These are phyloP conservation scores for Podiceps cristatus DNA, from an alignment of 2,113 vertebrate genomes.

Conservation along the genomic window DNA sequence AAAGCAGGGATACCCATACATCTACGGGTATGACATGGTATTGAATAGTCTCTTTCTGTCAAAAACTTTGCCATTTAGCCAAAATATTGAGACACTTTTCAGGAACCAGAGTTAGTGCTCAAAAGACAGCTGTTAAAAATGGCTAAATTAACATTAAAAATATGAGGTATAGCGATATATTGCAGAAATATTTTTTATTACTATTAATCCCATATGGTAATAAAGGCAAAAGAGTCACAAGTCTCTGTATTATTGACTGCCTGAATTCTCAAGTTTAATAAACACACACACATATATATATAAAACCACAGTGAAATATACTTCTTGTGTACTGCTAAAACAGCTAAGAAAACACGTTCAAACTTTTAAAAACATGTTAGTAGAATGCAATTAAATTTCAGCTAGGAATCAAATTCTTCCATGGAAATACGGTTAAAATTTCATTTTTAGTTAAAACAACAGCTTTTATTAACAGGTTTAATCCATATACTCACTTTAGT, in stretches of 20 bases:
- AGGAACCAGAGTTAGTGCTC: neutral
- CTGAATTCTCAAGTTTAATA: neutral
- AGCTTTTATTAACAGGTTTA: neutral
- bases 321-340: neutral
- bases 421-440: neutral
- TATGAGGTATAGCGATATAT: neutral
- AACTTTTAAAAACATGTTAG: neutral
- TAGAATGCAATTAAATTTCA: neutral
- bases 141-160: neutral
- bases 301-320: neutral
- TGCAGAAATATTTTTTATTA: neutral
- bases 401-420: neutral
- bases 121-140: neutral
- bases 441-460: neutral
- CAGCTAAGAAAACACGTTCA: neutral
- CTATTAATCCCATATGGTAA: neutral
- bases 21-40: neutral
- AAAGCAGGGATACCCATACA: neutral
- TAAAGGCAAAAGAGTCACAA: neutral
- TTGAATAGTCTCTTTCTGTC: neutral
- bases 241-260: neutral
- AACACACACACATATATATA: neutral
- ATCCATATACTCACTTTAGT: conserved; percentile 71
- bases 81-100: neutral
- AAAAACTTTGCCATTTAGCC: neutral